Evolutionary conservation across 2,888 invertebrate genomes (phyloP).

Genomic region (Trissolcus brochymenae): DNA sequence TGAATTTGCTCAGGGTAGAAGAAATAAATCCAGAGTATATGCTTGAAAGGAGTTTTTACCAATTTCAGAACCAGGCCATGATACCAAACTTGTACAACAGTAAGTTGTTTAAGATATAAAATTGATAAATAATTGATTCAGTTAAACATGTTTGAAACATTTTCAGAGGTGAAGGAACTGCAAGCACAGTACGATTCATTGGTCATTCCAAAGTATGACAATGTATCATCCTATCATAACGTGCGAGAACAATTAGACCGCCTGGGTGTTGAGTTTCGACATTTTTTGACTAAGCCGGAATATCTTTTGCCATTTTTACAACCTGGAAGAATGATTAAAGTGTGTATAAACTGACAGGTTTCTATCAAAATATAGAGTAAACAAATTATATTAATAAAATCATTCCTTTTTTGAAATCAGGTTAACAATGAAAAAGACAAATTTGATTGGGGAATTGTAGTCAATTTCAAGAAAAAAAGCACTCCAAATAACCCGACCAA

Average conservation of each 20-base stretch:
- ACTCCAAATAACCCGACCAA: slow-evolving; percentile 77
- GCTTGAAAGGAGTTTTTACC: slow-evolving; percentile 98
- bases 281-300: slow-evolving; percentile 89
- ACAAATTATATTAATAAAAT: background rate
- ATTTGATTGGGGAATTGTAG: slow-evolving; percentile 97
- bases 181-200: slow-evolving; percentile 82
- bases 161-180: slow-evolving; percentile 82
- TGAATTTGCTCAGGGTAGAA: slow-evolving; percentile 96
- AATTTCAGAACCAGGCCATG: slow-evolving; percentile 98
- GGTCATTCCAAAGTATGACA: slow-evolving; percentile 83
- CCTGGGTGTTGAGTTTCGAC: slow-evolving; percentile 85
- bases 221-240: slow-evolving; percentile 89
- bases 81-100: slow-evolving; percentile 93
- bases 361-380: background rate
- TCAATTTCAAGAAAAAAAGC: slow-evolving; percentile 93
- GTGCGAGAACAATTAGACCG: slow-evolving; percentile 88
- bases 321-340: slow-evolving; percentile 94
- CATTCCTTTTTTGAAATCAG: slow-evolving; percentile 73
- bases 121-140: too few species aligned
- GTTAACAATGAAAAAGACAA: slow-evolving; percentile 89
- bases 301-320: slow-evolving; percentile 95
- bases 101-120: slow-evolving; percentile 76
- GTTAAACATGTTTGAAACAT: slow-evolving; percentile 24
- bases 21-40: slow-evolving; percentile 99
- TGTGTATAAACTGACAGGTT: slow-evolving; percentile 69